Evolutionary conservation across 2,888 invertebrate species (phyloP).

Genomic region (Clistopyga incitator): DNA sequence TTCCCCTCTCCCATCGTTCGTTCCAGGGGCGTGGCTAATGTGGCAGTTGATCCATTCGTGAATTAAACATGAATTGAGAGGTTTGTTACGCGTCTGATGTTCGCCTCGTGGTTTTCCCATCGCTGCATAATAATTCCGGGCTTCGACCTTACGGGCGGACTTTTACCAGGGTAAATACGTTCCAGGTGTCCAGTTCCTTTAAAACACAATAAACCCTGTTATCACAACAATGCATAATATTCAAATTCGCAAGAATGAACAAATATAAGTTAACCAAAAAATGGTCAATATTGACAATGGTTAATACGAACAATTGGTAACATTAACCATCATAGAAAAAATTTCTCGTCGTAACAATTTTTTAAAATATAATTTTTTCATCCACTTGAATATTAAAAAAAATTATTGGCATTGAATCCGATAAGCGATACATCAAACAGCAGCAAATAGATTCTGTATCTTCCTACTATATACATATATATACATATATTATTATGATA

Average conservation of each 20-base stretch:
- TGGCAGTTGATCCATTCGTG: conserved; percentile 27
- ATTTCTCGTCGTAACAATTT: conserved; percentile 6
- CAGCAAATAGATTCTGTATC: conserved; percentile 51
- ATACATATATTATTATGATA: no score
- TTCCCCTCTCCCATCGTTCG: conserved; percentile 8
- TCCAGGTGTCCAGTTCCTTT: not conserved
- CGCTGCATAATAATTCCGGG: conserved; percentile 14
- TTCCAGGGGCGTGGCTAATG: conserved; percentile 13
- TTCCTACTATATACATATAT: conserved; percentile 50
- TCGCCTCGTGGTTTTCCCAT: conserved; percentile 22
- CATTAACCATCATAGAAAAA: no score
- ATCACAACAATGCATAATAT: conserved; percentile 13
- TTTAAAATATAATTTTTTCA: no score
- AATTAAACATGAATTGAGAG: conserved; percentile 53
- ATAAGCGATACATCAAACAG: conserved; percentile 49
- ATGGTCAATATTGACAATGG: conserved; percentile 6
- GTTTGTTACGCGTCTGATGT: conserved; percentile 34
- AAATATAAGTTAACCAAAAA: conserved; percentile 37
- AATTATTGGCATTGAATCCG: conserved; percentile 59
- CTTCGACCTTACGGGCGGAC: not conserved
- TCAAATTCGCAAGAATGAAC: conserved; percentile 45
- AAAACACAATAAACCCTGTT: conserved; percentile 4
- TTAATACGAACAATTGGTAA: no score
- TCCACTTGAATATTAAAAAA: no score
- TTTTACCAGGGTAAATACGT: not conserved